Base-by-base conservation (phyloP, 2,888 invertebrate species). In the Sinopyrophorus schimmeli region DNA sequence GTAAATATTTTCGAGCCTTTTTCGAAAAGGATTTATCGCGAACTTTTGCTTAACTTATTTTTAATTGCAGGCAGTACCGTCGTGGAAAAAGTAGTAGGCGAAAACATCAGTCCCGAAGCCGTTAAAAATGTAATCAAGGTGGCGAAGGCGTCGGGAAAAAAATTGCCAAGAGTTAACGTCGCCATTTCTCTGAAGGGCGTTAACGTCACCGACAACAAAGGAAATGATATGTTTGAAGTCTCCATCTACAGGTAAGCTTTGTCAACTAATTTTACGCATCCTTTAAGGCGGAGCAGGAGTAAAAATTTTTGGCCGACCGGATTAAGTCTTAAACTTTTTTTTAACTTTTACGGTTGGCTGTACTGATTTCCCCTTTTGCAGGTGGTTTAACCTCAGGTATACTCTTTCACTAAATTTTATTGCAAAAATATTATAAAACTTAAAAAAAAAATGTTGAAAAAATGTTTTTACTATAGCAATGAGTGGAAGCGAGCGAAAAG, bases 171-270 rank as follows among this genome's bases (percentile, higher is more conserved):
- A 50, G 88, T 91, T 26, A 82, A 82, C 42, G 68, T 92, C 40
- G 84, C 83, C 41, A 84, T 92, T 40, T 89, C 86, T 49, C 76
- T 86, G 1, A 81, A 82, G 60, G 92, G 92, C 34, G 89, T 93
- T 57, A 77, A 82, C 48, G 86, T 90, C 55, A 81, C 80, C 2
- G 88, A 92, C 63, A 74, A 82, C 1, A 78, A 82, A 15, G 83
- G 86, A 52, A 86, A 87, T 60, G 80, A 84, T 51, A 77, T 87
- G 15, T 76, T 90, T 53, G 86, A 89, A 68, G 81, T 91, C 23
- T 90, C 91, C 10, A 91, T 92, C 69, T 92, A 90, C 74, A 89
- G 88, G 90, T 89, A 74, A 69, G 10, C 14, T 12, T 21, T 18
- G 1, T 6, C 16, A n/a, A n/a, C n/a, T n/a, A n/a, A n/a, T n/a